Evolutionary conservation across 2,888 invertebrate genomes (phyloP).

Genomic region (Agriopis aurantiaria): DNA sequence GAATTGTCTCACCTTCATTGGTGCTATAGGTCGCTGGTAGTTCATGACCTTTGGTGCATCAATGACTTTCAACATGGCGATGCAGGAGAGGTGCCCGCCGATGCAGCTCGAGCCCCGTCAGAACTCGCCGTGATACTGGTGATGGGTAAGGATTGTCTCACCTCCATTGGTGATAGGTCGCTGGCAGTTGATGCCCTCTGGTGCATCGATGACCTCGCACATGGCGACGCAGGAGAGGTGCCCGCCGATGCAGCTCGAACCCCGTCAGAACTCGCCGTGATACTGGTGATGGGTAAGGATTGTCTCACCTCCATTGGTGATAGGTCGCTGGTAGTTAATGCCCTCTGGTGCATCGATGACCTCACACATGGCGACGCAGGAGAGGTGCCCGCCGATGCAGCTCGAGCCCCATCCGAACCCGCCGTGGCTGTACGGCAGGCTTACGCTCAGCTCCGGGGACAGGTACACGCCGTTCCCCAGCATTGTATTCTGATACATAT

Average conservation of each 20-base stretch:
- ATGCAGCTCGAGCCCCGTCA: slow-evolving; percentile 90
- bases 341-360: slow-evolving; percentile 90
- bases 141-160: not conserved
- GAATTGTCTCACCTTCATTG: slow-evolving; percentile 62
- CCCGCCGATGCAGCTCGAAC: slow-evolving; percentile 91
- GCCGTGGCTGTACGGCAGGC: slow-evolving; percentile 90
- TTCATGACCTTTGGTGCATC: slow-evolving; percentile 89
- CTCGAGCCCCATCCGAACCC: slow-evolving; percentile 93
- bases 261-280: slow-evolving; percentile 91
- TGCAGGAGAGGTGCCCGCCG: slow-evolving; percentile 89
- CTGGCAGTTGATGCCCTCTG: slow-evolving; percentile 86
- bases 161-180: slow-evolving; percentile 77
- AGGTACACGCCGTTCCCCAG: slow-evolving; percentile 92
- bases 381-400: slow-evolving; percentile 90
- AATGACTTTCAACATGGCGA: slow-evolving; percentile 93
- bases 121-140: slow-evolving; percentile 85
- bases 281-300: no score
- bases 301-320: slow-evolving; percentile 67
- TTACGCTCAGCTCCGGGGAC: slow-evolving; percentile 90
- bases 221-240: slow-evolving; percentile 91
- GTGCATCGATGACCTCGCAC: slow-evolving; percentile 92
- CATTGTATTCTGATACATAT: slow-evolving; percentile 82
- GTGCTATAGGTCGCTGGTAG: slow-evolving; percentile 76
- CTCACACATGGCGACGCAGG: slow-evolving; percentile 93
- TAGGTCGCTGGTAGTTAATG: slow-evolving; percentile 83